Conservation (phyloP, 2,113 vertebrate species). For the Gallinago undulata region DNA sequence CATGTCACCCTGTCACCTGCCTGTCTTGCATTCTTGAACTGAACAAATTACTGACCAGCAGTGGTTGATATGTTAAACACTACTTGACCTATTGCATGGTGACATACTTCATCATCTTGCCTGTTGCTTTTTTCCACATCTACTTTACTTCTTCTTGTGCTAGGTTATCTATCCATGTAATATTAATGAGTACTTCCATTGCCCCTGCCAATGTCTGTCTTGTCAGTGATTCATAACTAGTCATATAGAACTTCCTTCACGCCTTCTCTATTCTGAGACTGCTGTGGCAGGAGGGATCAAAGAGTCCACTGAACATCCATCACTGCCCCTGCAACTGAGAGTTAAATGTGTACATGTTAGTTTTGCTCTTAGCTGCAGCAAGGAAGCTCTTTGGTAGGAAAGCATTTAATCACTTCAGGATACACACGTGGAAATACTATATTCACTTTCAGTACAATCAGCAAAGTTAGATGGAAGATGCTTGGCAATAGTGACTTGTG, state of each 20-base stretch:
- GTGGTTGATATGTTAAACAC: neutral
- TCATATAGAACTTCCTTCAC: neutral
- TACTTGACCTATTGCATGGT: neutral
- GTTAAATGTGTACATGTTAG: neutral
- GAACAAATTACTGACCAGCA: neutral
- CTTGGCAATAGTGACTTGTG: neutral
- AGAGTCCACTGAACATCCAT: neutral
- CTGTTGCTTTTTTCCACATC: neutral
- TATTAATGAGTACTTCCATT: neutral
- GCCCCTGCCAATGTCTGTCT: neutral
- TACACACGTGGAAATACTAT: neutral
- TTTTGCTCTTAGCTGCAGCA: neutral
- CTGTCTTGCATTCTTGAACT: neutral
- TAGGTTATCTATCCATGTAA: neutral
- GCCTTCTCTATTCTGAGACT: neutral
- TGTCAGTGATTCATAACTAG: neutral
- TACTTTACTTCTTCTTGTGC: neutral
- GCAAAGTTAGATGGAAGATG: neutral
- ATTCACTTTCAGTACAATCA: neutral
- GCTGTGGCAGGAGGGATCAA: neutral
- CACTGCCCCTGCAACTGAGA: neutral
- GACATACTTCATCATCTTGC: neutral
- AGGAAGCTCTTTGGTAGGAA: neutral
- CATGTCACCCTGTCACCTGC: neutral
- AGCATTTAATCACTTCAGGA: fast-evolving